A percentile compares a stretch with the other conserved stretches of the same genome.
phyloP scores from a whole-genome alignment of 2,113 vertebrate genomes.

The Oryzias woworae region DNA sequence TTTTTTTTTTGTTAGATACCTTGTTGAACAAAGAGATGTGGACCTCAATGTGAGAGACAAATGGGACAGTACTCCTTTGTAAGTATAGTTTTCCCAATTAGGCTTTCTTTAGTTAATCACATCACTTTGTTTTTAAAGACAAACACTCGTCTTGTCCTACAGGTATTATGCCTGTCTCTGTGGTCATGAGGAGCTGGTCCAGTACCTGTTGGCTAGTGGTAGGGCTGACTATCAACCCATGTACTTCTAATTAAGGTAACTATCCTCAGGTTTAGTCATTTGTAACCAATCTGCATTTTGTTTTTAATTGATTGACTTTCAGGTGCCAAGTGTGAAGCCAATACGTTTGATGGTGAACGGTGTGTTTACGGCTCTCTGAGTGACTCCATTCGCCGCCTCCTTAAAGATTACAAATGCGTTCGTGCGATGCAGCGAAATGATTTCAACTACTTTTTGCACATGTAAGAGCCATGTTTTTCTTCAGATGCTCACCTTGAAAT shows the following conservation, averaged over 20 bases:
- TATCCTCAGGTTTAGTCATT: not conserved
- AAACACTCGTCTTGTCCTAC: not conserved
- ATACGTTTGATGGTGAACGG: conserved; percentile 94
- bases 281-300: not conserved
- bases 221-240: conserved; percentile 51
- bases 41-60: conserved; percentile 96
- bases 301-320: not conserved
- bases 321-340: conserved; percentile 95
- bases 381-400: conserved; percentile 85
- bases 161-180: conserved; percentile 98
- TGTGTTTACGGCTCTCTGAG: conserved; percentile 92
- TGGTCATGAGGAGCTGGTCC: conserved; percentile 94
- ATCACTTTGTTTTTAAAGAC: not conserved
- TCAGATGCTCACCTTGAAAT: not conserved
- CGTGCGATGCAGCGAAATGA: conserved; percentile 89
- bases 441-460: conserved; percentile 90
- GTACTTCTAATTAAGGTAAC: not conserved
- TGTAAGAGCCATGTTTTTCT: conserved; percentile 71
- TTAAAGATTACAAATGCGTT: conserved; percentile 92
- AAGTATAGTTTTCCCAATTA: conserved; percentile 67
- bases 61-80: conserved; percentile 98
- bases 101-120: not conserved
- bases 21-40: conserved; percentile 95
- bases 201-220: conserved; percentile 93
- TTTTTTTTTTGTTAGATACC: conserved; percentile 79